Percentiles rank a stretch among this genome's conserved stretches.
Evolutionary conservation across 2,888 invertebrate genomes (phyloP).

Genomic region (Hyalella azteca): DNA sequence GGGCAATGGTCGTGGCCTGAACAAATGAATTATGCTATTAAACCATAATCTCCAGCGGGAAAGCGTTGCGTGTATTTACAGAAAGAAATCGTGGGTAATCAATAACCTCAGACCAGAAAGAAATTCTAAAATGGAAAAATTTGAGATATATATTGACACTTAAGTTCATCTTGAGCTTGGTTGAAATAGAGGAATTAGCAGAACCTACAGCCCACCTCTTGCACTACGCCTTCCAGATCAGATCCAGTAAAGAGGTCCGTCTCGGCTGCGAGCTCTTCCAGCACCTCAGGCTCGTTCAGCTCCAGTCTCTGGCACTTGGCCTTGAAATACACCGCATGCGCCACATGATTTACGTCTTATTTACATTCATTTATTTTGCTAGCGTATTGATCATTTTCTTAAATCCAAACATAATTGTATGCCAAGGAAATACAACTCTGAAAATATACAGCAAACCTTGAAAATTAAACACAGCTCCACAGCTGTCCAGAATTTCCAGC

Average conservation of each 20-base stretch:
- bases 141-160: neutral
- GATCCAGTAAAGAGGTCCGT: neutral
- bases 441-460: too few relatives aligned
- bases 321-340: too few relatives aligned
- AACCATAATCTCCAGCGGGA: neutral
- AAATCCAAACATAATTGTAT: too few relatives aligned
- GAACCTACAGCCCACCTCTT: neutral
- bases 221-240: neutral
- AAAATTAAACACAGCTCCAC: too few relatives aligned
- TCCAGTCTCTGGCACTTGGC: neutral
- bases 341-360: too few relatives aligned
- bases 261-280: slow-evolving; percentile 1
- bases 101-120: neutral
- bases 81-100: neutral
- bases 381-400: too few relatives aligned
- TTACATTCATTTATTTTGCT: too few relatives aligned
- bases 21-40: neutral
- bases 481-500: too few relatives aligned
- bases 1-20: neutral
- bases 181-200: neutral
- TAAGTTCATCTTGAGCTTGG: neutral
- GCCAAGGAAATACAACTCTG: too few relatives aligned
- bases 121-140: neutral
- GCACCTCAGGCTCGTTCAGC: neutral
- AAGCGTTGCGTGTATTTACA: neutral